Evolutionary conservation across 2,113 vertebrate genomes (phyloP), one percentile per base, ranked within the genome.

Genomic region (Lanius collurio): DNA sequence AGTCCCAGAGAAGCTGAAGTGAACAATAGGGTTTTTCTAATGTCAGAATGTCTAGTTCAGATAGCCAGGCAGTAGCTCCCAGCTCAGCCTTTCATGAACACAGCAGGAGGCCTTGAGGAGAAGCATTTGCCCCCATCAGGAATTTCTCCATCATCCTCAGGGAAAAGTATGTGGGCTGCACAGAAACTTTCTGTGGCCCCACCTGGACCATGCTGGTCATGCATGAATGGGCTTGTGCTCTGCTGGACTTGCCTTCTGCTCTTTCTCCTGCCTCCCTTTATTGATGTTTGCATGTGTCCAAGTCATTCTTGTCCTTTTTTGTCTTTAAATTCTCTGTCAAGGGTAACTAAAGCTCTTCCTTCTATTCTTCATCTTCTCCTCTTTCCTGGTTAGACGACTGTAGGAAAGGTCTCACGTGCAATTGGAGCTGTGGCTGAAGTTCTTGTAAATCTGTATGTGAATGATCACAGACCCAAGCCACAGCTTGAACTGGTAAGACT

Each of bases 381-480:
- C 60, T 88, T 87, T 95, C 82, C 95, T 49, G 94, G 89, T 97
- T 98, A 99, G 99, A 98, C 97, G 90, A 99, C 98, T 41, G 98
- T 99, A 92, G 99, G 99, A 81, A 99, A 98, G 90, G 99, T 99
- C 7, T 99, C 99, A 8, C 97, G 96, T 79, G 97, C 98, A 78
- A 98, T 99, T 97, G 98, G 98, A 83, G 99, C 99, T 95, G 99
- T 99, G 97, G 99, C 99, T 83, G 99, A 99, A 98, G 97, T 98
- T 56, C 98, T 99, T 98, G 98, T 99, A 97, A 98, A 98, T 98
- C 98, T 99, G 13, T 99, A 99, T 95, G 98, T 99, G 98, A 99
- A 98, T 44, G 99, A 99, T 98, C 99, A 99, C 98, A 98, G 98
- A 95, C 99, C 99, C 95, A 98, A 98, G 97, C 94, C 98, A 87